Evolutionary conservation across 1,140 invertebrate species (phyloP).

Genomic region (Halictus rubicundus): DNA sequence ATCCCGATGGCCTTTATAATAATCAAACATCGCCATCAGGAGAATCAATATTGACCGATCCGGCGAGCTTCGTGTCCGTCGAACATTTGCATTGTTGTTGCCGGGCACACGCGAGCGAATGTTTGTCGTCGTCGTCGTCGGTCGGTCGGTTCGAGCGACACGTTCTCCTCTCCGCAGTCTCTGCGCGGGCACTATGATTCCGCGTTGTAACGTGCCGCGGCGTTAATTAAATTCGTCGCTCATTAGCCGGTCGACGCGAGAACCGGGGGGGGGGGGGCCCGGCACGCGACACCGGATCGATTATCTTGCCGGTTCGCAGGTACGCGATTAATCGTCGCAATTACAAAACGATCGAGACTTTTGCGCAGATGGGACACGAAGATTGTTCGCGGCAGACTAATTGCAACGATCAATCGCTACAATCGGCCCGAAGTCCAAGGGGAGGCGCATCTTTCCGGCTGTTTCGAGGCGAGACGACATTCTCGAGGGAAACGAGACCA

Average conservation of each 20-base stretch:
- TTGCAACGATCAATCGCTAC: constrained; percentile 63
- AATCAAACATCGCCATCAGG: no score
- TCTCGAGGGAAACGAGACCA: no score
- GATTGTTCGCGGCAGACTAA: constrained; percentile 24
- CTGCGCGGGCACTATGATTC: no score
- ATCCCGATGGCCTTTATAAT: no score
- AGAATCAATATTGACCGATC: no score
- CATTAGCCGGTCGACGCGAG: constrained; percentile 5
- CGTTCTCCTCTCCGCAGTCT: not conserved
- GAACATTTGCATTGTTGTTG: no score
- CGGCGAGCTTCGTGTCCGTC: no score
- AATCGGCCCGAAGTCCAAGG: constrained; percentile 62
- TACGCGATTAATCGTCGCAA: constrained; percentile 48
- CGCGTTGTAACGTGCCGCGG: not conserved
- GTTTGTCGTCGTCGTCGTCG: no score
- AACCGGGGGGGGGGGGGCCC: no score
- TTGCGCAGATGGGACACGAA: not conserved
- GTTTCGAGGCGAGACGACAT: not conserved
- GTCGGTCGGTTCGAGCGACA: not conserved
- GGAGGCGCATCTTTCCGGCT: constrained; percentile 6
- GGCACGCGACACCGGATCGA: not conserved
- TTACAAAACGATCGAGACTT: constrained; percentile 18
- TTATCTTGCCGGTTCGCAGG: constrained; percentile 19
- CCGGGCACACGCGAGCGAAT: no score
- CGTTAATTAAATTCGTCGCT: constrained; percentile 38